A percentile compares a stretch with the other conserved stretches of the same genome.
These are phyloP conservation scores for Sterna hirundo DNA, from an alignment of 2,113 vertebrate species.

Conservation along the genomic window DNA sequence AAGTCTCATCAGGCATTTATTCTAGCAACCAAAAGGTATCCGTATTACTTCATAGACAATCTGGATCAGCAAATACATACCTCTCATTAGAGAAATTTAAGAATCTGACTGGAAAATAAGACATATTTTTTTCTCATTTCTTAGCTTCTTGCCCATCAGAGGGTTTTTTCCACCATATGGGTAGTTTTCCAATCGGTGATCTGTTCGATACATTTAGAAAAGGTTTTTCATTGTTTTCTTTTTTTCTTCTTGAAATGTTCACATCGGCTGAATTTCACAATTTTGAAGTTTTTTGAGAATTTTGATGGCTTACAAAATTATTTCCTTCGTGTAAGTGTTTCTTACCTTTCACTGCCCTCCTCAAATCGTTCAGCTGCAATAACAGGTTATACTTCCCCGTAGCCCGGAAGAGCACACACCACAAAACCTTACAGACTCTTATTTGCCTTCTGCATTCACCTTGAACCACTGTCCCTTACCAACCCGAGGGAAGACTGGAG, in stretches of 20 bases:
- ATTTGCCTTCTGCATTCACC: background rate
- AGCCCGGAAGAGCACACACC: background rate
- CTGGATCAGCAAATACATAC: background rate
- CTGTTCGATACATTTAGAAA: conserved; percentile 42
- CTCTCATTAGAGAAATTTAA: conserved; percentile 15
- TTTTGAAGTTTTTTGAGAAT: background rate
- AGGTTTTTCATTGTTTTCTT: background rate
- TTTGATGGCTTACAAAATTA: background rate
- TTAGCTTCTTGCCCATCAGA: conserved; percentile 8
- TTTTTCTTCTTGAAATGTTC: background rate
- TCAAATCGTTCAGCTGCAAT: background rate
- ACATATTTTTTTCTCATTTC: background rate
- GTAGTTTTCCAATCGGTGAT: background rate
- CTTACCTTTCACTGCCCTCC: background rate
- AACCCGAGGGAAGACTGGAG: background rate
- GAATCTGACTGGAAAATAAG: conserved; percentile 9
- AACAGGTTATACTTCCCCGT: background rate
- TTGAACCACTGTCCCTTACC: background rate
- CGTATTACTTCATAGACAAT: background rate
- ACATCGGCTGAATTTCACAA: background rate
- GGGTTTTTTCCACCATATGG: background rate
- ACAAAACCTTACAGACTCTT: background rate
- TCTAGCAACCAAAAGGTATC: background rate
- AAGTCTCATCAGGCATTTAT: background rate
- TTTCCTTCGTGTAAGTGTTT: background rate